Evolutionary conservation across 2,797 vertebrate genomes (phyloP).

Genomic region (Trachurus trachurus): DNA sequence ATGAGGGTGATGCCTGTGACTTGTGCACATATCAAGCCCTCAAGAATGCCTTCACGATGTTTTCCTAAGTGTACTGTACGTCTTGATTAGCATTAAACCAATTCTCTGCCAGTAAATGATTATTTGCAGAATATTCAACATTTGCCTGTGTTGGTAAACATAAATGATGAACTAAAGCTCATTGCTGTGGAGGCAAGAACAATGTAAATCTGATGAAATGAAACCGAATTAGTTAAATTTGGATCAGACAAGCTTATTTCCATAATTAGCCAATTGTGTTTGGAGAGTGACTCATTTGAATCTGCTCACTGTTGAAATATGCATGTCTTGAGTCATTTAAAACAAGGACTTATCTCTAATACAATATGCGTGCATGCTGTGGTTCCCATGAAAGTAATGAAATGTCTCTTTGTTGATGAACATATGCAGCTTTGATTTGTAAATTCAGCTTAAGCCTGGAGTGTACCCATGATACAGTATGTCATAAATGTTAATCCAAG

Average conservation of each 20-base stretch:
- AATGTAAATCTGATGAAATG: constrained; percentile 65
- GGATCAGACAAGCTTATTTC: constrained; percentile 68
- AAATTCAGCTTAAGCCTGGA: constrained; percentile 12
- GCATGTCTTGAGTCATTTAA: constrained; percentile 71
- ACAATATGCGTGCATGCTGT: constrained; percentile 25
- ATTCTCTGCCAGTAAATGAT: constrained; percentile 45
- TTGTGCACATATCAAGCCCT: constrained; percentile 46
- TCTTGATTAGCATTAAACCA: constrained; percentile 63
- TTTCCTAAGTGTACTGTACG: constrained; percentile 40
- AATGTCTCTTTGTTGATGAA: constrained; percentile 39
- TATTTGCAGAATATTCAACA: constrained; percentile 56
- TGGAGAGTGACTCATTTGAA: constrained; percentile 68
- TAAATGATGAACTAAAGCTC: constrained; percentile 40
- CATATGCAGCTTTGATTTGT: constrained; percentile 29
- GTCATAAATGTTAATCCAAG: constrained; percentile 11
- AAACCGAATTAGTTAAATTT: constrained; percentile 71
- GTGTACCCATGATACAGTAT: not conserved
- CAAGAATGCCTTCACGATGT: constrained; percentile 54
- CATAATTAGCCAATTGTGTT: constrained; percentile 80
- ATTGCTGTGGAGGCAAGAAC: constrained; percentile 29
- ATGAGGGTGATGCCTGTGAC: constrained; percentile 50
- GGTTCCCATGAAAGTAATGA: constrained; percentile 35
- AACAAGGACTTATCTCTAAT: constrained; percentile 61
- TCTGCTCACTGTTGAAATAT: constrained; percentile 69
- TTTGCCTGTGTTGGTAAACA: constrained; percentile 44